Evolutionary conservation across 1,140 invertebrate species (phyloP).

Genomic region (Phthorimaea operculella): DNA sequence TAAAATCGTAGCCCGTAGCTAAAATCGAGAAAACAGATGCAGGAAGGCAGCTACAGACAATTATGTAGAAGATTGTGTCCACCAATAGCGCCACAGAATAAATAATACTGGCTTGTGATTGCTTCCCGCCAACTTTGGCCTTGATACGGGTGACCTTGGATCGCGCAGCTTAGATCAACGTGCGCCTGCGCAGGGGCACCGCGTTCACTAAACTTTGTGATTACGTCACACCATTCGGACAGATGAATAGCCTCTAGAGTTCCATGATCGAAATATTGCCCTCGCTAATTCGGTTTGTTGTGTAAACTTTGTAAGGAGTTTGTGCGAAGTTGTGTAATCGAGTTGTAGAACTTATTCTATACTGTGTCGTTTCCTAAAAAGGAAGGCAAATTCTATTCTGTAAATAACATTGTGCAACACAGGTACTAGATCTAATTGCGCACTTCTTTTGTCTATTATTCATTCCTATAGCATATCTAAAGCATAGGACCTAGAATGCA

Average conservation of each 20-base stretch:
- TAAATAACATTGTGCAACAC: no score
- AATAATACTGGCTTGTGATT: not conserved
- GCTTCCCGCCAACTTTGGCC: slow-evolving; percentile 35
- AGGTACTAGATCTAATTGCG: no score
- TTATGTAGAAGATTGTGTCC: not conserved
- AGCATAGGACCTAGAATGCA: not conserved
- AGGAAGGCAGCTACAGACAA: no score
- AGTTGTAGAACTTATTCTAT: no score
- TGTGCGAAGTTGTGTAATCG: not conserved
- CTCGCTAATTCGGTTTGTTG: slow-evolving; percentile 9
- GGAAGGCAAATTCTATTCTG: no score
- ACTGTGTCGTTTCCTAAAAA: no score
- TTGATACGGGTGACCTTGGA: slow-evolving; percentile 50
- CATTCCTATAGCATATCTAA: no score
- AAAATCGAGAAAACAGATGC: no score
- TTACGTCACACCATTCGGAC: slow-evolving; percentile 51
- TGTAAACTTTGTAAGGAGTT: slow-evolving; percentile 13
- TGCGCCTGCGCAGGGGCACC: slow-evolving; percentile 20
- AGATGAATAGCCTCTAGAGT: slow-evolving; percentile 46
- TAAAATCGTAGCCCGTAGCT: no score
- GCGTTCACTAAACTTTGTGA: slow-evolving; percentile 60
- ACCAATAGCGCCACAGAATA: not conserved
- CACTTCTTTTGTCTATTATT: no score
- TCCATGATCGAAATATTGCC: slow-evolving; percentile 39
- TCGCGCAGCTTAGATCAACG: slow-evolving; percentile 27